Evolutionary conservation across 2,113 vertebrate genomes (phyloP).

Genomic region (Chiloscyllium plagiosum): DNA sequence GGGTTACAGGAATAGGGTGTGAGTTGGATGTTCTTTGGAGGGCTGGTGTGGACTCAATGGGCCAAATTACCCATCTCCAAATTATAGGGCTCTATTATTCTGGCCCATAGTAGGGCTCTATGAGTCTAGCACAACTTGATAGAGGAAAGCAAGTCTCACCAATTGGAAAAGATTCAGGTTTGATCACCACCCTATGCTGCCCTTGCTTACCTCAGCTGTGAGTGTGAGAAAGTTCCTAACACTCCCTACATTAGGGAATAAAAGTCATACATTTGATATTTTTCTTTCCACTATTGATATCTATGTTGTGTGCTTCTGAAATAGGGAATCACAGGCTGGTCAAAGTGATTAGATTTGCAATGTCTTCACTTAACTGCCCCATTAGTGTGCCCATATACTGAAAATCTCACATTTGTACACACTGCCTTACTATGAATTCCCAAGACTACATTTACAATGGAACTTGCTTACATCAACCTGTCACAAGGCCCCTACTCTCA

Average conservation of each 20-base stretch:
- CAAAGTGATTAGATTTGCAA: neutral
- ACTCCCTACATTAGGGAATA: neutral
- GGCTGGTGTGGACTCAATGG: too few species aligned
- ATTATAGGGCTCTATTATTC: too few species aligned
- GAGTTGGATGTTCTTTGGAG: too few species aligned
- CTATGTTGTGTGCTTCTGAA: neutral
- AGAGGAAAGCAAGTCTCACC: neutral
- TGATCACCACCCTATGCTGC: neutral
- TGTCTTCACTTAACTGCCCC: neutral
- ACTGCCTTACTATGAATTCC: neutral
- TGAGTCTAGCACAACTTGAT: neutral
- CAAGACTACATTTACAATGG: neutral
- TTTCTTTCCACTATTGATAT: neutral
- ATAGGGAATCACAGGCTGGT: neutral
- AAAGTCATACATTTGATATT: neutral
- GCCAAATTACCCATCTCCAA: too few species aligned
- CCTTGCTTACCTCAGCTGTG: neutral
- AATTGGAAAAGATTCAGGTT: neutral
- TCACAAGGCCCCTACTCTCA: neutral
- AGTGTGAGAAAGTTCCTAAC: neutral
- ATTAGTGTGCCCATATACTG: neutral
- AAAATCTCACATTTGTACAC: neutral
- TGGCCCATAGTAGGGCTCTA: too few species aligned
- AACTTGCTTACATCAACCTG: neutral
- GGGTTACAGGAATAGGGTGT: too few species aligned